Conservation (phyloP, 2,888 invertebrate genomes). For the Lasiommata megera region DNA sequence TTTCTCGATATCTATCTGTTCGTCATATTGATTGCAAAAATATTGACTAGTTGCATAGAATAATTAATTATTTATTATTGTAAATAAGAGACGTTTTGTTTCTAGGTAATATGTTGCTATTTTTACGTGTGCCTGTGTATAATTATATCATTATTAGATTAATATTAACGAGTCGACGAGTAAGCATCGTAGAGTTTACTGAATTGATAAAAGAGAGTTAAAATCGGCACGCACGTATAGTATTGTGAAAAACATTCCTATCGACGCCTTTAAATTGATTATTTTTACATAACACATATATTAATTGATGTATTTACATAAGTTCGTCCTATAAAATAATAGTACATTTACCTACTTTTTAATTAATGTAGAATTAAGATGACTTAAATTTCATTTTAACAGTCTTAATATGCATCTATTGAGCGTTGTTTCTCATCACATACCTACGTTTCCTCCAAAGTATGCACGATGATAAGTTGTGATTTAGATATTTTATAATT, state of each 20-base stretch:
- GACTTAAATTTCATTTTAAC: not conserved
- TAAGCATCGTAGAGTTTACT: slow-evolving; percentile 39
- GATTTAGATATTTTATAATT: slow-evolving; percentile 30
- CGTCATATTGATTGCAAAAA: slow-evolving; percentile 63
- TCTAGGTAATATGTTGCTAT: slow-evolving; percentile 63
- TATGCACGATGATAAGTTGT: slow-evolving; percentile 22
- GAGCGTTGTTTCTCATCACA: not conserved
- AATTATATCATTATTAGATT: slow-evolving; percentile 39
- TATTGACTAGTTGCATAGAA: slow-evolving; percentile 70
- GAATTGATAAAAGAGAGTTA: not conserved
- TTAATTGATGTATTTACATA: not conserved
- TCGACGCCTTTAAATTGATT: not conserved
- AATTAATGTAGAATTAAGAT: not conserved
- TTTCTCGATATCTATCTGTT: slow-evolving; percentile 52
- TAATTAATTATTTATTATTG: slow-evolving; percentile 47
- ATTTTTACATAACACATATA: not conserved
- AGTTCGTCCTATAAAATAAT: not conserved
- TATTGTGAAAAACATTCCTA: not conserved
- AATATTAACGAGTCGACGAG: slow-evolving; percentile 48
- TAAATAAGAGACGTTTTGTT: slow-evolving; percentile 68
- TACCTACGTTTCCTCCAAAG: slow-evolving; percentile 7
- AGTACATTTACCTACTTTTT: not conserved
- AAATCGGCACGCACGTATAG: not conserved
- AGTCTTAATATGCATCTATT: slow-evolving; percentile 4
- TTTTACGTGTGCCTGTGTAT: slow-evolving; percentile 71